These are phyloP conservation scores for Lutjanus argentimaculatus DNA, from an alignment of 2,797 vertebrate genomes.

Conservation along the genomic window DNA sequence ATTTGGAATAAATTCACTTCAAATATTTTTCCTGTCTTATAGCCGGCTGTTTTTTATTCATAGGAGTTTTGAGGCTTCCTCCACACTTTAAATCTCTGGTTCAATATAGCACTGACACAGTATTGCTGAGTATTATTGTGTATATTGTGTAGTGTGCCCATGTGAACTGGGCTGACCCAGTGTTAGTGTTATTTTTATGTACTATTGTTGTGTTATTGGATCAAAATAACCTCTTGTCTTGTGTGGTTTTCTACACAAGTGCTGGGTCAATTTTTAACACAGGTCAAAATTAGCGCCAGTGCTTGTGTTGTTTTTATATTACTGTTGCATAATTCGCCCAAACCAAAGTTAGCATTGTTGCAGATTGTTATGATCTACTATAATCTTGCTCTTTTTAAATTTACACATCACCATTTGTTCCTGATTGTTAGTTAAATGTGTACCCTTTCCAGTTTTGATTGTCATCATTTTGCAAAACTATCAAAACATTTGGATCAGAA, in stretches of 20 bases:
- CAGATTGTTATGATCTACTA: neutral
- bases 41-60: conserved; percentile 30
- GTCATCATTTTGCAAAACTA: neutral
- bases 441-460: neutral
- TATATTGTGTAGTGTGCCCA: neutral
- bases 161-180: neutral
- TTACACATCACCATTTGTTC: neutral
- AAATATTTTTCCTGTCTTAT: conserved; percentile 45
- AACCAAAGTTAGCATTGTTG: neutral
- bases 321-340: neutral
- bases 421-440: neutral
- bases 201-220: neutral
- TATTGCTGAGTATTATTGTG: neutral
- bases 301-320: neutral
- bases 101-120: neutral
- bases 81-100: neutral
- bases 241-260: neutral
- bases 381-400: neutral
- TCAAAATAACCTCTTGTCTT: neutral
- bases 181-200: neutral
- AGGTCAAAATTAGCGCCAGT: neutral
- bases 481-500: too few species aligned
- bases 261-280: neutral
- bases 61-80: conserved; percentile 3
- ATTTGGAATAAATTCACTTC: conserved; percentile 63